These are phyloP conservation scores for Lophotis ruficrista DNA, from an alignment of 2,113 vertebrate genomes.

Conservation along the genomic window DNA sequence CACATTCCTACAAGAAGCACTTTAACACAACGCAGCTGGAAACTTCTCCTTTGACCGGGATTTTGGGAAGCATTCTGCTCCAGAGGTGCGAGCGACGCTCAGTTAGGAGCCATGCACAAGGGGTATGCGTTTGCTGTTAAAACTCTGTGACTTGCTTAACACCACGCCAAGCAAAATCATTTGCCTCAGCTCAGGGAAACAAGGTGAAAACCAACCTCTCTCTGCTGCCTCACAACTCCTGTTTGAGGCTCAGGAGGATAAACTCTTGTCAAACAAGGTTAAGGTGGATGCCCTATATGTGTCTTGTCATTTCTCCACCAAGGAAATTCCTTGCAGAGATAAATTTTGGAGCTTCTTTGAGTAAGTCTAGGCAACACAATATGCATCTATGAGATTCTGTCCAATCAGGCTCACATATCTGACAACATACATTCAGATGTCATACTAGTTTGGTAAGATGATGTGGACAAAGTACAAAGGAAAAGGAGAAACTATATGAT, in stretches of 20 bases:
- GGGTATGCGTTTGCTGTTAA: not conserved
- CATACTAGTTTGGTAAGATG: not conserved
- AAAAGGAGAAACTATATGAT: not conserved
- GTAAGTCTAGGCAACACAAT: not conserved
- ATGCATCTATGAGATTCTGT: not conserved
- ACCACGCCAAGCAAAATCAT: not conserved
- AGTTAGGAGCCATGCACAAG: not conserved
- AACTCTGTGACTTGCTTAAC: not conserved
- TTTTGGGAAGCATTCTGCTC: not conserved
- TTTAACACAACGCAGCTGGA: not conserved
- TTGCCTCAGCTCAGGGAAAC: not conserved
- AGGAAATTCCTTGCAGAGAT: not conserved
- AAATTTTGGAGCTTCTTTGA: not conserved
- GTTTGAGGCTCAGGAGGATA: not conserved
- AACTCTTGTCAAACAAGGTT: not conserved
- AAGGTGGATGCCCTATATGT: fast-evolving
- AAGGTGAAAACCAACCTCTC: not conserved
- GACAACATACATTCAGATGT: not conserved
- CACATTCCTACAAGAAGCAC: not conserved
- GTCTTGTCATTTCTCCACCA: not conserved
- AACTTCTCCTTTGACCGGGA: not conserved
- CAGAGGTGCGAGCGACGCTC: fast-evolving
- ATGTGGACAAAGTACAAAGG: not conserved
- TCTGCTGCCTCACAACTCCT: not conserved
- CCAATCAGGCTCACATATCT: not conserved